Conservation (phyloP, 2,888 invertebrate genomes). For the Notodonta dromedarius region DNA sequence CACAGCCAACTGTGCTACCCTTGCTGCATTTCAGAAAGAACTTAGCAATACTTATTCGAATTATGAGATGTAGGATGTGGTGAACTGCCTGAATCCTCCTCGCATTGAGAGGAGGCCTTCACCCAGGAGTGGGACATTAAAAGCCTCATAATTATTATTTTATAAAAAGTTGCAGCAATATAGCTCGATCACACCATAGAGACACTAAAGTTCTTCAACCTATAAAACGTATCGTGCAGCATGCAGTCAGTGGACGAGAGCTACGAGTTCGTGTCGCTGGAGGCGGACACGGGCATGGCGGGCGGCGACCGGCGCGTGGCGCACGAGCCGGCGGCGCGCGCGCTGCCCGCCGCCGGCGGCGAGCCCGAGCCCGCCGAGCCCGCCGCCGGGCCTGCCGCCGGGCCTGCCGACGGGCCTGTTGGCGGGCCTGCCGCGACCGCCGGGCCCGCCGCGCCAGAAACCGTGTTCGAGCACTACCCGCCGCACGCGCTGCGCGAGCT, state of each 20-base stretch:
- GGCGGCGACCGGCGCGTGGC: slow-evolving; percentile 60
- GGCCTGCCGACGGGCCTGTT: slow-evolving; percentile 22
- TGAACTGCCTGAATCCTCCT: too few relatives aligned
- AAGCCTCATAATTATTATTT: too few relatives aligned
- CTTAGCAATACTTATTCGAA: too few relatives aligned
- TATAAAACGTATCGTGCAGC: slow-evolving; percentile 41
- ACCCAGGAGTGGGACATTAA: too few relatives aligned
- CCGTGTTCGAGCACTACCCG: slow-evolving; percentile 81
- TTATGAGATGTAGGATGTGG: too few relatives aligned
- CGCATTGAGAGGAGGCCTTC: too few relatives aligned
- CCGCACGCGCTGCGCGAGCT: slow-evolving; percentile 88
- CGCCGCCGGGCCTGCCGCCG: too few relatives aligned
- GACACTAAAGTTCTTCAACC: too few relatives aligned
- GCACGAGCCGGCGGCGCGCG: slow-evolving; percentile 27
- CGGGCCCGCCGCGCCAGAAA: slow-evolving; percentile 19
- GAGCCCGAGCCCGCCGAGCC: slow-evolving; percentile 11
- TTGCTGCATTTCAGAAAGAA: too few relatives aligned
- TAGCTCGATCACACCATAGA: too few relatives aligned
- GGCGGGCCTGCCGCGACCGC: slow-evolving; percentile 19
- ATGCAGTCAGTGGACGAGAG: slow-evolving; percentile 83
- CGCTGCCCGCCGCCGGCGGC: slow-evolving; percentile 52
- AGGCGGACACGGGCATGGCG: slow-evolving; percentile 63
- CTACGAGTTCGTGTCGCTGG: slow-evolving; percentile 78
- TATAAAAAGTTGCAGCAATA: too few relatives aligned
- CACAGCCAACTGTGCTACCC: too few relatives aligned